Conservation (phyloP, 2,888 invertebrate species). For the Oligia latruncula region DNA sequence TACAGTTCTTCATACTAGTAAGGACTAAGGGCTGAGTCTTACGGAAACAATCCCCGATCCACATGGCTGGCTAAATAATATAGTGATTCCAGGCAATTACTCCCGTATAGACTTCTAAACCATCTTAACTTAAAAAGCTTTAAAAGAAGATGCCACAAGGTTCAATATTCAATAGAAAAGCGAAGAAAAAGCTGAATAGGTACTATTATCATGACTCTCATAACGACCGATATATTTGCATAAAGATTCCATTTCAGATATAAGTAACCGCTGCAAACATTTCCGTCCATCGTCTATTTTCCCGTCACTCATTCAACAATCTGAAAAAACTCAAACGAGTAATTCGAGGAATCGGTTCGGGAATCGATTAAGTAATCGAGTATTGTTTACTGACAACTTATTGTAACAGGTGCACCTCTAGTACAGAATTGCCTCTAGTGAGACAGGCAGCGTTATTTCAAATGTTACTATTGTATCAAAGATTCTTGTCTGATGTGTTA, state of each 20-base stretch:
- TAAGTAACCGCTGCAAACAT: conserved; percentile 22
- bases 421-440: not conserved
- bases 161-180: not conserved
- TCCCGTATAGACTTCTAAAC: not conserved
- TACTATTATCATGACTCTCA: conserved; percentile 1
- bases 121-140: not conserved
- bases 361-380: conserved; percentile 13
- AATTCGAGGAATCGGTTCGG: conserved; percentile 43
- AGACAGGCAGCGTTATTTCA: not conserved
- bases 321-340: conserved; percentile 29
- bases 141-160: not conserved
- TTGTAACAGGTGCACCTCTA: conserved; percentile 35
- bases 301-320: conserved; percentile 21
- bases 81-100: not conserved
- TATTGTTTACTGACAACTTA: conserved; percentile 39
- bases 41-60: not conserved
- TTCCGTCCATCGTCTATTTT: conserved; percentile 35
- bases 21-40: not conserved
- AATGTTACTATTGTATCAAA: not conserved
- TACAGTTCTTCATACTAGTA: not conserved
- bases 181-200: not conserved
- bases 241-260: conserved; percentile 23
- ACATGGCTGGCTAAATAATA: too few relatives aligned
- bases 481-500: conserved; percentile 2
- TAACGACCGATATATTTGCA: conserved; percentile 21